A percentile compares a stretch with the other conserved stretches of the same genome.
phyloP scores from a whole-genome alignment of 2,113 vertebrate species.

The Pterocles gutturalis region DNA sequence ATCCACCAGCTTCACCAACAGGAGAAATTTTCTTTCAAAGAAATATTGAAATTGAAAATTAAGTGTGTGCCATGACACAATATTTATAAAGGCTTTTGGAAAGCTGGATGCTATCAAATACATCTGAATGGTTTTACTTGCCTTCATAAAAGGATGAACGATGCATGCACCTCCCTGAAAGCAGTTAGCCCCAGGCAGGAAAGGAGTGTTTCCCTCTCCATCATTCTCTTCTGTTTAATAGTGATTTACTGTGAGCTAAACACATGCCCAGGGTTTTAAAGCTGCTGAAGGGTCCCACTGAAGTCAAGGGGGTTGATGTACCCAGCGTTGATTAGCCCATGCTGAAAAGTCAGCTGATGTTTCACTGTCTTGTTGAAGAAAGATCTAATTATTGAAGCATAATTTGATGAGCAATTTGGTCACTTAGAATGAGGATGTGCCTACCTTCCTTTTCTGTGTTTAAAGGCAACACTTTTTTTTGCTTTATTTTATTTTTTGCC shows the following conservation, averaged over 20 bases:
- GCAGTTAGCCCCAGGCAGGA: neutral
- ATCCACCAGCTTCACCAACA: neutral
- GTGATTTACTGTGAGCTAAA: constrained; percentile 29
- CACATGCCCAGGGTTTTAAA: neutral
- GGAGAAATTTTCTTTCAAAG: neutral
- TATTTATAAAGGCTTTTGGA: neutral
- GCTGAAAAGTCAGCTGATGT: neutral
- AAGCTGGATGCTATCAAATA: neutral
- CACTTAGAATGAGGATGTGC: neutral
- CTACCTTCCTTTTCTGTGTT: neutral
- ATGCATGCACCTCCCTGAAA: neutral
- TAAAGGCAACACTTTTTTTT: neutral
- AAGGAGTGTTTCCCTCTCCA: constrained; percentile 15
- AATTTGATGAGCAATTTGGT: neutral
- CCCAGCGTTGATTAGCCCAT: neutral
- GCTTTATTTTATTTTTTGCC: neutral
- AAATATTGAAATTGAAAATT: constrained; percentile 7
- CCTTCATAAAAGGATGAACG: neutral
- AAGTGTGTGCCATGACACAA: neutral
- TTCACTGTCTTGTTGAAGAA: neutral
- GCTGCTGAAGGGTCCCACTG: neutral
- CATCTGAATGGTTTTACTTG: constrained; percentile 45
- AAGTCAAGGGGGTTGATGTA: neutral
- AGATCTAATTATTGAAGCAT: neutral
- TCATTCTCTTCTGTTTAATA: constrained; percentile 9